A percentile compares a stretch with the other conserved stretches of the same genome.
Evolutionary conservation across 2,797 vertebrate genomes (phyloP).

Genomic region (Acanthiza pusilla): DNA sequence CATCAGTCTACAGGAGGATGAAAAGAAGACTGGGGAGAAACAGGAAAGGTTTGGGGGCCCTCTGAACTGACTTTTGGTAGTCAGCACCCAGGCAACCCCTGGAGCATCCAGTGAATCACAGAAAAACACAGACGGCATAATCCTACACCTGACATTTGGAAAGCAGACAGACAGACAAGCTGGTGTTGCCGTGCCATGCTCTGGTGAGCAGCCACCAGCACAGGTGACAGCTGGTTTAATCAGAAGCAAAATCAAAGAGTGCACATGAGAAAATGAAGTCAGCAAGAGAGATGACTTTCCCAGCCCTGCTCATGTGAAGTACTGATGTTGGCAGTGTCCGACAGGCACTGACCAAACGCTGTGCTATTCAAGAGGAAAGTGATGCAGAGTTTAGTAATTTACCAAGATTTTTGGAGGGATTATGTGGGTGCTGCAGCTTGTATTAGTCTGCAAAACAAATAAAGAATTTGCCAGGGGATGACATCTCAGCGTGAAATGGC

Average conservation of each 20-base stretch:
- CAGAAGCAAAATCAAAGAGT: constrained; percentile 52
- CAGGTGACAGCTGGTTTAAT: constrained; percentile 35
- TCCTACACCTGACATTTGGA: not conserved
- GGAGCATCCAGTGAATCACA: not conserved
- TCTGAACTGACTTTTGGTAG: not conserved
- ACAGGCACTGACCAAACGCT: not conserved
- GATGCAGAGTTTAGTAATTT: constrained; percentile 59
- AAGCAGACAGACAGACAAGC: constrained; percentile 35
- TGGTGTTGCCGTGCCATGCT: constrained; percentile 32
- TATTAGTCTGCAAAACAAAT: constrained; percentile 73
- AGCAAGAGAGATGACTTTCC: not conserved
- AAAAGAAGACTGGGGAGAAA: not conserved
- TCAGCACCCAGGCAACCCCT: not conserved
- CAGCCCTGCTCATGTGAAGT: constrained; percentile 29
- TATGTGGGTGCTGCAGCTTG: constrained; percentile 64
- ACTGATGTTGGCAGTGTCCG: not conserved
- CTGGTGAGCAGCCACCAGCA: constrained; percentile 53
- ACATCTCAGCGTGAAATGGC: not conserved
- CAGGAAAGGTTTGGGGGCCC: not conserved
- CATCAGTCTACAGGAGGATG: not conserved
- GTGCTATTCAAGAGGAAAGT: constrained; percentile 8
- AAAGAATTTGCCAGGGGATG: not conserved
- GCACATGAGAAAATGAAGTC: constrained; percentile 12
- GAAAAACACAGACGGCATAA: not conserved
- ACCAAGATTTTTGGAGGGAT: constrained; percentile 59